Conservation (phyloP, 2,888 invertebrate species). For the Drosophila paucipuncta region DNA sequence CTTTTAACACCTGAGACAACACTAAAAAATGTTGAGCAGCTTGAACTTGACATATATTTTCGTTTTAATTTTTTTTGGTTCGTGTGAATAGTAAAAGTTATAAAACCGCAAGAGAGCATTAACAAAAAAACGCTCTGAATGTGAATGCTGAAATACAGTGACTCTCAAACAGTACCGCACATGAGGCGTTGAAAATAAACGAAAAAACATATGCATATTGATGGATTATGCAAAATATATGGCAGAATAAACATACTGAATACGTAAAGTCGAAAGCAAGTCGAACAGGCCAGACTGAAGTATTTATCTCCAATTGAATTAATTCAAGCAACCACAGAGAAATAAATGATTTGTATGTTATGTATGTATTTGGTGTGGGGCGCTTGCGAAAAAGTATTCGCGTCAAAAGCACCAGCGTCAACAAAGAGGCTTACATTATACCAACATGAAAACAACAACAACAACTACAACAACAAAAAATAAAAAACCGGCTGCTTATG, state of each 20-base stretch:
- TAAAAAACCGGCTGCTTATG: constrained; percentile 65
- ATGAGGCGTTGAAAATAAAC: constrained; percentile 45
- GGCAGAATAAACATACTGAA: constrained; percentile 49
- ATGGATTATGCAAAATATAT: constrained; percentile 53
- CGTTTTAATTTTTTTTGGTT: constrained; percentile 13
- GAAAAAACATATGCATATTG: constrained; percentile 21
- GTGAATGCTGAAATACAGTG: constrained; percentile 45
- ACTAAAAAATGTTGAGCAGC: constrained; percentile 45
- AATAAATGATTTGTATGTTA: constrained; percentile 11
- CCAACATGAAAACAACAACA: not conserved
- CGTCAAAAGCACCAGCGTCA: constrained; percentile 23
- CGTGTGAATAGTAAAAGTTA: constrained; percentile 65
- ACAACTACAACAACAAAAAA: not conserved
- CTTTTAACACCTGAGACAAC: constrained; percentile 62
- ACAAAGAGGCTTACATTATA: constrained; percentile 8
- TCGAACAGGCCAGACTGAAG: constrained; percentile 21
- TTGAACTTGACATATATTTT: constrained; percentile 76
- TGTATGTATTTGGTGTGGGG: constrained; percentile 27
- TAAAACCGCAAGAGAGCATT: constrained; percentile 45
- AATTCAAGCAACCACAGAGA: constrained; percentile 49
- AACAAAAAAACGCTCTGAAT: constrained; percentile 28
- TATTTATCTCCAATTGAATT: constrained; percentile 64
- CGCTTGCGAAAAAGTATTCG: constrained; percentile 69
- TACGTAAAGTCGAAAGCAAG: constrained; percentile 4
- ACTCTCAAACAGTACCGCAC: constrained; percentile 12